Percentiles rank a stretch among this genome's conserved stretches.
Evolutionary conservation across 2,797 vertebrate genomes (phyloP).

Genomic region (Falco biarmicus): DNA sequence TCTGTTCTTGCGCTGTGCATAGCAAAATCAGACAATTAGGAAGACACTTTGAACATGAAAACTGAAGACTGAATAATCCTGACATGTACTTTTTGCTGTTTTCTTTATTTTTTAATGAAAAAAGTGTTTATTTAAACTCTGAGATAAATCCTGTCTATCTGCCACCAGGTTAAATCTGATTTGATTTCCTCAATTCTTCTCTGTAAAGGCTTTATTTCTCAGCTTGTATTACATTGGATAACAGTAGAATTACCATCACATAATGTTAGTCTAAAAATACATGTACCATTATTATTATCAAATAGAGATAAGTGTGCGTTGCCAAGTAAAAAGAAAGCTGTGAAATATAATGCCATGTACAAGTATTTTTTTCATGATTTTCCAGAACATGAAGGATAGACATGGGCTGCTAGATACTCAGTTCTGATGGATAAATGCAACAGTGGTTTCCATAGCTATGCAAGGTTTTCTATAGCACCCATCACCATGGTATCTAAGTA

Average conservation of each 20-base stretch:
- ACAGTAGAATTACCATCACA: constrained; percentile 46
- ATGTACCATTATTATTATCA: constrained; percentile 65
- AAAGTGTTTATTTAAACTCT: constrained; percentile 21
- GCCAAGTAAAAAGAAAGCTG: constrained; percentile 63
- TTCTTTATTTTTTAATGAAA: neutral
- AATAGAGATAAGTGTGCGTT: constrained; percentile 44
- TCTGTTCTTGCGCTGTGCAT: constrained; percentile 22
- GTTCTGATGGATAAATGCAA: constrained; percentile 49
- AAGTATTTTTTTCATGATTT: constrained; percentile 44
- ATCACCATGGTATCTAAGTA: constrained; percentile 48
- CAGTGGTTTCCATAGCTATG: constrained; percentile 64
- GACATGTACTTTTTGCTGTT: neutral
- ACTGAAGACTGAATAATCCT: neutral
- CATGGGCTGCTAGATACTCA: constrained; percentile 47
- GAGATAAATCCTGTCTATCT: neutral
- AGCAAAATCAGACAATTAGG: constrained; percentile 33
- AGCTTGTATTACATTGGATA: constrained; percentile 16
- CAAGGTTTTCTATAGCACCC: constrained; percentile 43
- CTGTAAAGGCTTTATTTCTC: constrained; percentile 9
- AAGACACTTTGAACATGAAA: constrained; percentile 13
- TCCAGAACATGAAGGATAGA: constrained; percentile 52
- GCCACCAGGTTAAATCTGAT: constrained; percentile 11
- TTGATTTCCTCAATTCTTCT: constrained; percentile 13
- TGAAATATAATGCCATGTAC: constrained; percentile 43
- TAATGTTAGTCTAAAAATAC: constrained; percentile 70